Evolutionary conservation across 1,140 invertebrate genomes (phyloP), one percentile per base, ranked within the genome.

Genomic region (Tribolium madens): DNA sequence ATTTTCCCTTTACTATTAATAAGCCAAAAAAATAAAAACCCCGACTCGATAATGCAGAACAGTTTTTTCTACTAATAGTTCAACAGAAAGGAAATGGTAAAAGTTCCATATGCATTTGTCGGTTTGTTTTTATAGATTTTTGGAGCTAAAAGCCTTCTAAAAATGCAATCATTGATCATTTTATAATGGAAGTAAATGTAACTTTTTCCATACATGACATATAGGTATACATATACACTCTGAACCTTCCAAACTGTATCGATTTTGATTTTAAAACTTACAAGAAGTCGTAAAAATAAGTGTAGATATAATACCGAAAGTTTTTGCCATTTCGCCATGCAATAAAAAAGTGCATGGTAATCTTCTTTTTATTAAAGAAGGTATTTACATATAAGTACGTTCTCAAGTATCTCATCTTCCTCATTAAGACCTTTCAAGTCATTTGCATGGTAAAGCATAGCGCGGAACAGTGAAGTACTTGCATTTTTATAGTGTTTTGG

Each of bases 401-500:
- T 64, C 26, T 64, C 57, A 31, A 64, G 57, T 64, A 64, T 33
- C 57, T 64, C 57, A 64, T 64, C 21, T 64, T 33, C 57, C 57
- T 64, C n/a, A 26, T 64, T 64, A 64, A 64, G 57, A 64, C 57
- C 26, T 64, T 18, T 64, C 57, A 64, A 72, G 50, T 72, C 70
- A 72, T 72, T 72, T 72, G 70, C 70, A 72, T 72, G 70, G 69
- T 13, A 46, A 50, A 52, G 17, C 70, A 71, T 52, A 48, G 70
- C 50, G 70, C 70, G 70, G 46, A 72, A 72, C 70, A 50, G 31
- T 72, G 15, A 48, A 50, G 68, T 71, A 71, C 68, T 72, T 52
- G 15, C 50, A 72, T 72, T 72, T 72, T 72, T 52, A 72, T 72
- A 31, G 47, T 72, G 42, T 72, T 72, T 72, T 72, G 70, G 70